Conservation (phyloP, 2,797 vertebrate genomes). For the Manis javanica region DNA sequence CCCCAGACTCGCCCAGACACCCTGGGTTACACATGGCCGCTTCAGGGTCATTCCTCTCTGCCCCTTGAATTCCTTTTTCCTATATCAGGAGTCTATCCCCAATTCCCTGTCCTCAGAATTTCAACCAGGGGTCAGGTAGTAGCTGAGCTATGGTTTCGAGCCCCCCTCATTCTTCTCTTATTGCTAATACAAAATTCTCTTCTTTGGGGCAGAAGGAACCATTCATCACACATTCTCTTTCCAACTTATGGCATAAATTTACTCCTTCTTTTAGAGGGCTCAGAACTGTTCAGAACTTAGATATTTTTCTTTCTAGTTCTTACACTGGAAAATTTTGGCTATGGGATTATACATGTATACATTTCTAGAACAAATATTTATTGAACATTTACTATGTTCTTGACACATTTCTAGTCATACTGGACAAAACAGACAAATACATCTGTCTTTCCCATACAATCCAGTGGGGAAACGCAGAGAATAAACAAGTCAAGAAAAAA, state of each 20-base stretch:
- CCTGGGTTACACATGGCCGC: neutral
- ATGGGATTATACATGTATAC: neutral
- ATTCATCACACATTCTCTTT: neutral
- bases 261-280: neutral
- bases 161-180: neutral
- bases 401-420: neutral
- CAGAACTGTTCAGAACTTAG: neutral
- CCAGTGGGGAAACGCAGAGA: neutral
- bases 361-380: neutral
- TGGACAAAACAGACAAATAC: neutral
- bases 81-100: neutral
- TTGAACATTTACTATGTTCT: neutral
- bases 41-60: neutral
- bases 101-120: neutral
- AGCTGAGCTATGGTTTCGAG: neutral
- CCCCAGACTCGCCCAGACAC: neutral
- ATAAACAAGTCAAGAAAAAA: neutral
- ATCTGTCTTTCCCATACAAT: neutral
- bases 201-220: neutral
- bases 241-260: neutral
- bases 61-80: neutral
- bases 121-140: neutral
- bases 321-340: neutral
- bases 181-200: no score
- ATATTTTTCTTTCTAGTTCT: neutral